Evolutionary conservation across 1,140 invertebrate species (phyloP), one percentile per base, ranked within the genome.

Genomic region (Tetramorium simillimum): DNA sequence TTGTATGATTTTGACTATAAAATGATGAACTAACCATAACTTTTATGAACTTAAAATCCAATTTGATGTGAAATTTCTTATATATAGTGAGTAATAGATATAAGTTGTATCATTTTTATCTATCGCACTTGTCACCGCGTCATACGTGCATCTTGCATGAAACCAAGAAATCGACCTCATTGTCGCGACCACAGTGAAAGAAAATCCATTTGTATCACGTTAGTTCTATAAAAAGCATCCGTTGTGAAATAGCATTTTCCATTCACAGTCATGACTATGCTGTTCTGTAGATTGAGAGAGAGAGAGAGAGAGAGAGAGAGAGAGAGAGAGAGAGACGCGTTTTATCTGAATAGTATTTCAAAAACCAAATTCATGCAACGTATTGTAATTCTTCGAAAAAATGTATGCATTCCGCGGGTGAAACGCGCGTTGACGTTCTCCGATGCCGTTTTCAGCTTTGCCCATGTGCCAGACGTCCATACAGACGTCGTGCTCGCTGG

Each of bases 401-500:
- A 49, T 33, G 6, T 14, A 43, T 62, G 18, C 4, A 46, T 77
- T n/a, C n/a, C 1, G 46, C 6, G 28, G 14, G 40, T 37, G 3
- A 28, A 43, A 60, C 5, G 16, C n/a, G 16, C 24, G 4, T 33
- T 78, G 16, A 78, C 28, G 43, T 78, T 18, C 9, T 33, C 3
- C 10, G 18, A 4, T 43, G 21, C 16, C 14, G 24, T 86, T 77
- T 77, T 7, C 62, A 94, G 94, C 92, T 73, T 73, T 94, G 63
- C 89, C 88, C 16, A 78, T 89, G 33, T 82, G 91, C 58, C 91
- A 94, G 60, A 88, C 82, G 63, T 90, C 92, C 6, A 91, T 90
- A 65, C 93, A 93, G 76, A 92, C 92, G 24, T 94, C 96, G 3
- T 95, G 96, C 14, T 97, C 97, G 1, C 93, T 98, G 90, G 97